Evolutionary conservation across 2,888 invertebrate species (phyloP).

Genomic region (Automeris io): DNA sequence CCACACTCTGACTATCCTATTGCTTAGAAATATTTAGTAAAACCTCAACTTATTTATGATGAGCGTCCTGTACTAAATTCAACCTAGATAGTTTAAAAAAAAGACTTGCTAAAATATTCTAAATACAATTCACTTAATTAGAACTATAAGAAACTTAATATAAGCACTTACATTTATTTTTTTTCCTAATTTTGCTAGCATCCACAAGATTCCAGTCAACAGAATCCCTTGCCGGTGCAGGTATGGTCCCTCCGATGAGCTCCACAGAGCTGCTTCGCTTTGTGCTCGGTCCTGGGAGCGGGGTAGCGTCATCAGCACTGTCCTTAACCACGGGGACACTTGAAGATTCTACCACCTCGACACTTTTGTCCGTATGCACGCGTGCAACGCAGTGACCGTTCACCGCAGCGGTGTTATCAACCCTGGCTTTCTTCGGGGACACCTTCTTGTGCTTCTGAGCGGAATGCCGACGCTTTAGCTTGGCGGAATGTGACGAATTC

Average conservation of each 20-base stretch:
- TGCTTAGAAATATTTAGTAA: too few relatives aligned
- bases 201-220: conserved; percentile 70
- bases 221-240: conserved; percentile 61
- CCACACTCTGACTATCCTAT: too few relatives aligned
- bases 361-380: conserved; percentile 47
- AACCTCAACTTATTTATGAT: too few relatives aligned
- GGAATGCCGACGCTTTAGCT: conserved; percentile 58
- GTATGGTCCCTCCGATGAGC: conserved; percentile 61
- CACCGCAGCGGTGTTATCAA: conserved; percentile 38
- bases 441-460: conserved; percentile 54
- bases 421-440: conserved; percentile 48
- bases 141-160: conserved; percentile 6
- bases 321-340: conserved; percentile 38
- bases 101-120: not conserved
- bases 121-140: conserved; percentile 14
- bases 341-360: conserved; percentile 56
- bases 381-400: conserved; percentile 44
- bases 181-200: conserved; percentile 77
- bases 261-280: conserved; percentile 64
- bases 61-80: too few relatives aligned
- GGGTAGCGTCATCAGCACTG: conserved; percentile 33
- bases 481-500: conserved; percentile 63
- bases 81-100: too few relatives aligned
- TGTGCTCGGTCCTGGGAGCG: conserved; percentile 50
- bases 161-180: conserved; percentile 55